A percentile compares a stretch with the other conserved stretches of the same genome.
Conservation (phyloP, 2,113 vertebrate species). For the Caranx melampygus region DNA sequence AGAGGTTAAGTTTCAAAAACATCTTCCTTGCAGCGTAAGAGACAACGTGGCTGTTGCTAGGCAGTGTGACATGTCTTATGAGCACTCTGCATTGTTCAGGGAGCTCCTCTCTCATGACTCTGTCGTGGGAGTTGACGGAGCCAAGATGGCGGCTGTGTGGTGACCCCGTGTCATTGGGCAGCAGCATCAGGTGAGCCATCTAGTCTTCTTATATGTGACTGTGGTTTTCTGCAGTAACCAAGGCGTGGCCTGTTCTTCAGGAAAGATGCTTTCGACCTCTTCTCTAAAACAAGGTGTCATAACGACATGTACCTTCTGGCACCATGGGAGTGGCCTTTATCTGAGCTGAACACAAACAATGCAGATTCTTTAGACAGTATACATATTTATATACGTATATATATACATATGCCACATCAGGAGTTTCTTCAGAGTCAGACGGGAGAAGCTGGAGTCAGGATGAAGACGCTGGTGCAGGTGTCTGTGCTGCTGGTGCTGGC, state of each 20-base stretch:
- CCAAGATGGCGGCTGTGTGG: too few relatives aligned
- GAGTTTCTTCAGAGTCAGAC: background rate
- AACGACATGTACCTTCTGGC: background rate
- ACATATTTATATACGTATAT: too few relatives aligned
- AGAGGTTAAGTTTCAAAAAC: too few relatives aligned
- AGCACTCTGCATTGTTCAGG: too few relatives aligned
- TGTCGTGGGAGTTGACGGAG: too few relatives aligned
- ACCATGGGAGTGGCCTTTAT: slow-evolving; percentile 23
- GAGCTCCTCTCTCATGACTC: too few relatives aligned
- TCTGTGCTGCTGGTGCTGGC: slow-evolving; percentile 30
- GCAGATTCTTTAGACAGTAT: background rate
- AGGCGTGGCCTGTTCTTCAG: slow-evolving; percentile 30
- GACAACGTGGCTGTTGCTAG: too few relatives aligned
- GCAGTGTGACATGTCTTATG: too few relatives aligned
- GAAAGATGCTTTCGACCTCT: slow-evolving; percentile 30
- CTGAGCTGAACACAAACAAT: slow-evolving; percentile 43
- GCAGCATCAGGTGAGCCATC: too few relatives aligned
- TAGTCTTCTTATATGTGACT: too few relatives aligned
- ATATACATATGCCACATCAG: background rate
- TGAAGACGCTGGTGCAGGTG: slow-evolving; percentile 12
- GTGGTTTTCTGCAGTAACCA: background rate
- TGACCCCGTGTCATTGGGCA: too few relatives aligned
- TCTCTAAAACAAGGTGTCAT: background rate
- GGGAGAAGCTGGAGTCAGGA: background rate
- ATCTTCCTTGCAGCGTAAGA: too few relatives aligned